Conservation (phyloP, 2,797 vertebrate species). For the Falco cherrug region DNA sequence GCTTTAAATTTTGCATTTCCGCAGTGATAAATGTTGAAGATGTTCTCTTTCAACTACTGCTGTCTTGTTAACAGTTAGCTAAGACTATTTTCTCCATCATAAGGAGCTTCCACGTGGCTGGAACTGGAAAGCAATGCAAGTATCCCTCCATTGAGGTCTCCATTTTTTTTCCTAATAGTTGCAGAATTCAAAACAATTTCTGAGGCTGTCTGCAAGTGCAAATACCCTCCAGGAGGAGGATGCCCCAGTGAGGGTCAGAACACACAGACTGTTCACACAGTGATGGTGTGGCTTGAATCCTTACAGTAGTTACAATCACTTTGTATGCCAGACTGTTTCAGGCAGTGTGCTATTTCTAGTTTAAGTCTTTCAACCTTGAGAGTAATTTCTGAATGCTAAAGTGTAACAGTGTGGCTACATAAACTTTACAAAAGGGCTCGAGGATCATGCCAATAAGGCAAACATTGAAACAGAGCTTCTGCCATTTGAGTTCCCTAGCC, state of each 20-base stretch:
- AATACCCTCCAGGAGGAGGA: not conserved
- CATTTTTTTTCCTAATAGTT: not conserved
- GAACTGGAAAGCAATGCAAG: not conserved
- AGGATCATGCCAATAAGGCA: no score
- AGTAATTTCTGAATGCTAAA: no score
- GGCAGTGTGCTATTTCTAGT: no score
- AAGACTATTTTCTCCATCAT: not conserved
- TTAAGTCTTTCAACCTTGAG: no score
- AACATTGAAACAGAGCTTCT: no score
- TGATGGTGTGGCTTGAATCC: no score
- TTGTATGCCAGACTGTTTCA: no score
- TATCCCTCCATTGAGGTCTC: not conserved
- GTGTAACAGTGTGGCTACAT: no score
- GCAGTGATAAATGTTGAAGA: not conserved
- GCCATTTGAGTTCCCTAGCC: no score
- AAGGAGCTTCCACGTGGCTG: not conserved
- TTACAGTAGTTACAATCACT: no score
- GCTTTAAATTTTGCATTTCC: not conserved
- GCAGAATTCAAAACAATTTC: not conserved
- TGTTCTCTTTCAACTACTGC: not conserved
- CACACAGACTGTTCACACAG: no score
- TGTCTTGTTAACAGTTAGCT: not conserved
- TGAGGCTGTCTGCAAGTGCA: not conserved
- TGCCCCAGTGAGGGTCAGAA: not conserved
- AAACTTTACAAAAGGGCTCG: no score